A percentile compares a stretch with the other conserved stretches of the same genome.
phyloP scores from a whole-genome alignment of 2,888 invertebrate species.

The Drosophila flavopinicola region DNA sequence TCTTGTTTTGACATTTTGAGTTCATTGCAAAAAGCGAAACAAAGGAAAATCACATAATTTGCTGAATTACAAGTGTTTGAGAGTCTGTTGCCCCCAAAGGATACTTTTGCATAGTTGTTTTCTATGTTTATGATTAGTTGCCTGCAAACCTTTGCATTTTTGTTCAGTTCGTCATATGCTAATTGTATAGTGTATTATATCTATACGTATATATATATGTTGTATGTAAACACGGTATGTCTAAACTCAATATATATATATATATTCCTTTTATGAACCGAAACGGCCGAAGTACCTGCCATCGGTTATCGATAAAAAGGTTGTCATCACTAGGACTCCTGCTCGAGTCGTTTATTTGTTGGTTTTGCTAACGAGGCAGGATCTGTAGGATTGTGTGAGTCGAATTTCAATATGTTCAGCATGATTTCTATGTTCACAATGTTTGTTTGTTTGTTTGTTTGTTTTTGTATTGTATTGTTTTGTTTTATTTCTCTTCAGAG shows the following conservation, averaged over 20 bases:
- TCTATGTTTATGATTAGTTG: constrained; percentile 27
- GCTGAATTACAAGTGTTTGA: constrained; percentile 41
- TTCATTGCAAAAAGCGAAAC: constrained; percentile 71
- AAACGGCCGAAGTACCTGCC: constrained; percentile 12
- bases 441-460: constrained; percentile 7
- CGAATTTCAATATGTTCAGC: constrained; percentile 39
- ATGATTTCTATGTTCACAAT: constrained; percentile 41
- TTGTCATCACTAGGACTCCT: constrained; percentile 36
- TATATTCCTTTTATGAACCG: not conserved
- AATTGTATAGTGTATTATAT: constrained; percentile 33
- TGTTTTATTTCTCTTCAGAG: constrained; percentile 34
- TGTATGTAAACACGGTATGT: constrained; percentile 1
- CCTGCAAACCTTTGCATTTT: constrained; percentile 37
- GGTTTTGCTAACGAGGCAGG: not conserved
- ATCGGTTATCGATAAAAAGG: constrained; percentile 11
- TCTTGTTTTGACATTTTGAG: constrained; percentile 48
- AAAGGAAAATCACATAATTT: constrained; percentile 60
- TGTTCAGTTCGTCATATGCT: constrained; percentile 52
- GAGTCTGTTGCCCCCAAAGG: constrained; percentile 31
- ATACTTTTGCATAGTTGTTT: constrained; percentile 44
- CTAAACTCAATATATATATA: constrained; percentile 1
- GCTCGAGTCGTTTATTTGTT: not conserved
- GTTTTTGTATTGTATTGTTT: constrained; percentile 4
- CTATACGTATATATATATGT: constrained; percentile 18
- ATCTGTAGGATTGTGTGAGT: constrained; percentile 22